Conservation (phyloP, 2,113 vertebrate genomes). For the Campylorhamphus procurvoides region DNA sequence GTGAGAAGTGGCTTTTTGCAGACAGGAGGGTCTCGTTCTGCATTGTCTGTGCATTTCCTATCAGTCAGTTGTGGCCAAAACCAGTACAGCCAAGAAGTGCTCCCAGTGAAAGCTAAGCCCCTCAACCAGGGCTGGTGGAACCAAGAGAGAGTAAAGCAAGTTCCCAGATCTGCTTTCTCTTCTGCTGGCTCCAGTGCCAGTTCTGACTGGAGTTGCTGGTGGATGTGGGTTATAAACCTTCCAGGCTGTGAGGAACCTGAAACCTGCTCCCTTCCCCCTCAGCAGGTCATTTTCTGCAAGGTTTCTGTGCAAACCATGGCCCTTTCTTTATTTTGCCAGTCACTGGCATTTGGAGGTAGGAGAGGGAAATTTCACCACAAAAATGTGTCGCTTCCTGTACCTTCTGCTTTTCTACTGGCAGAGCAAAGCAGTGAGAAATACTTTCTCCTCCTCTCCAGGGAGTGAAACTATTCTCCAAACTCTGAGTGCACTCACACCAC, state of each 20-base stretch:
- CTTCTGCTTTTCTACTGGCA: not conserved
- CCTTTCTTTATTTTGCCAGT: not conserved
- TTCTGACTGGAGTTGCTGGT: not conserved
- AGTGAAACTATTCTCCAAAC: not conserved
- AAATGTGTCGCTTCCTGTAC: not conserved
- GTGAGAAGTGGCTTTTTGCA: not conserved
- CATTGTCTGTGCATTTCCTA: not conserved
- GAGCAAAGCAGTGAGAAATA: not conserved
- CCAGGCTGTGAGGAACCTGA: not conserved
- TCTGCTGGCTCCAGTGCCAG: not conserved
- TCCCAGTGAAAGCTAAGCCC: not conserved
- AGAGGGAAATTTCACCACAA: not conserved
- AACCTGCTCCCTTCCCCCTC: not conserved
- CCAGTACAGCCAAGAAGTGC: not conserved
- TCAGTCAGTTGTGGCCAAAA: not conserved
- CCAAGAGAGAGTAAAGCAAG: not conserved
- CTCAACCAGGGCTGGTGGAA: not conserved
- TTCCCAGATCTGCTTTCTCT: not conserved
- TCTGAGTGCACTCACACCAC: not conserved
- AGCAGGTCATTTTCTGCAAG: not conserved
- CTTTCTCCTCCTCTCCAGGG: not conserved
- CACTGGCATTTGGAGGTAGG: not conserved
- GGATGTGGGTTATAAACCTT: not conserved
- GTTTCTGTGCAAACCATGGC: not conserved
- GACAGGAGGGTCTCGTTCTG: not conserved